Evolutionary conservation across 2,888 invertebrate genomes (phyloP), one percentile per base, ranked within the genome.

Genomic region (Drosophila paracracens): DNA sequence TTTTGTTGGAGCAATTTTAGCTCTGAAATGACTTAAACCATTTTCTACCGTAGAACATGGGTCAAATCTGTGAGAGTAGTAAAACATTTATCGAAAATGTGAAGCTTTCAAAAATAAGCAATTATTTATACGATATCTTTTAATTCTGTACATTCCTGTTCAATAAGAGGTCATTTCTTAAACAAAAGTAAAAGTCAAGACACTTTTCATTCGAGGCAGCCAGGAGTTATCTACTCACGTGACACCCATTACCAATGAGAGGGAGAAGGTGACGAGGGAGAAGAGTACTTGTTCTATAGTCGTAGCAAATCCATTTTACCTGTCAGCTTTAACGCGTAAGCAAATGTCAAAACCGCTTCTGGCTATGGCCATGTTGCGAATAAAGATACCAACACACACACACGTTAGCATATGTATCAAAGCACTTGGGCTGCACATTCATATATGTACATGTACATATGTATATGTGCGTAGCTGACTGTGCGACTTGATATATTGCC

Each of bases 241-340:
- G 75, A 66, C 78, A 75, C 46, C 50, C 63, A 63, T 74, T 74
- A 62, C n/a, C 38, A 25, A 16, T 5, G 21, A 10, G 16, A 5
- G 25, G 16, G 10, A 1, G 50, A 8, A 2, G 27, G 10, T 18
- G 18, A 0, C 8, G n/a, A 10, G 4, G n/a, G n/a, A n/a, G n/a
- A 13, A 6, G 5, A 11, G 5, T 6, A 52, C 72, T 70, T 77
- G 74, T 82, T 82, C 83, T 79, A 76, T 81, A 76, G 85, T 87
- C 79, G 82, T 77, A 87, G 81, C 84, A 87, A 87, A 87, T 87
- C 84, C 86, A 87, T 89, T 87, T 87, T 80, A 84, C 72, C 79
- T 87, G 84, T 84, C 86, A 83, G 89, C 88, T 87, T 87, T 78
- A 90, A 88, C 83, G 77, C 88, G 83, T 82, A 89, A 83, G 78